Conservation (phyloP, 2,888 invertebrate species). For the Acrocyrtus sp. region DNA sequence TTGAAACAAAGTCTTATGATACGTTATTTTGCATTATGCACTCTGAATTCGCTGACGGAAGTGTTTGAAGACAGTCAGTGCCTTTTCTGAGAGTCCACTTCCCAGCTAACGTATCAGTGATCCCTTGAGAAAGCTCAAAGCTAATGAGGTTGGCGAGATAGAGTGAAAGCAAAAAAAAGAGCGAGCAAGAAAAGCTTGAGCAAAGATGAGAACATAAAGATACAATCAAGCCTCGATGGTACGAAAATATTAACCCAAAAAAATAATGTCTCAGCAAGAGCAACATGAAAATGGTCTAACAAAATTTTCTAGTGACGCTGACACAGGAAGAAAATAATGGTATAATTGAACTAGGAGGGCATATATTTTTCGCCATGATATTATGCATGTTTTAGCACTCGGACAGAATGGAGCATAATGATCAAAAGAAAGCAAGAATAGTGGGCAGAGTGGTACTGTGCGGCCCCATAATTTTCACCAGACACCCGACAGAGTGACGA, state of each 20-base stretch:
- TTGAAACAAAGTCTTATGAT: too few relatives aligned
- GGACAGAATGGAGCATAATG: neutral
- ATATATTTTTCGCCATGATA: neutral
- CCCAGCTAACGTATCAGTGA: constrained; percentile 35
- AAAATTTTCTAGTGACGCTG: constrained; percentile 11
- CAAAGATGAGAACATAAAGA: constrained; percentile 33
- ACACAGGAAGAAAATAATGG: constrained; percentile 14
- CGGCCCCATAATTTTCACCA: neutral
- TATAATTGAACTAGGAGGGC: neutral
- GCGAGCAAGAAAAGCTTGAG: constrained; percentile 13
- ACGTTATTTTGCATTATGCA: neutral
- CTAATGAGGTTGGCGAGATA: constrained; percentile 37
- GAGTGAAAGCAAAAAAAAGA: neutral
- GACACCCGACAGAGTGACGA: too few relatives aligned
- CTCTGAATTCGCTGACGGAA: constrained; percentile 10
- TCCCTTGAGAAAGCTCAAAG: constrained; percentile 42
- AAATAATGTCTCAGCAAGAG: constrained; percentile 21
- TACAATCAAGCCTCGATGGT: constrained; percentile 29
- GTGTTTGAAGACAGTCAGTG: neutral
- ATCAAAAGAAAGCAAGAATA: constrained; percentile 2
- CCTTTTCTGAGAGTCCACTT: constrained; percentile 32
- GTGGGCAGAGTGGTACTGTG: neutral
- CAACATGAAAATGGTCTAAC: constrained; percentile 25
- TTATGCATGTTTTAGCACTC: neutral
- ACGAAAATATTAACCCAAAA: constrained; percentile 41